Evolutionary conservation across 2,113 vertebrate species (phyloP).

Genomic region (Cryptomyrus ogoouensis): DNA sequence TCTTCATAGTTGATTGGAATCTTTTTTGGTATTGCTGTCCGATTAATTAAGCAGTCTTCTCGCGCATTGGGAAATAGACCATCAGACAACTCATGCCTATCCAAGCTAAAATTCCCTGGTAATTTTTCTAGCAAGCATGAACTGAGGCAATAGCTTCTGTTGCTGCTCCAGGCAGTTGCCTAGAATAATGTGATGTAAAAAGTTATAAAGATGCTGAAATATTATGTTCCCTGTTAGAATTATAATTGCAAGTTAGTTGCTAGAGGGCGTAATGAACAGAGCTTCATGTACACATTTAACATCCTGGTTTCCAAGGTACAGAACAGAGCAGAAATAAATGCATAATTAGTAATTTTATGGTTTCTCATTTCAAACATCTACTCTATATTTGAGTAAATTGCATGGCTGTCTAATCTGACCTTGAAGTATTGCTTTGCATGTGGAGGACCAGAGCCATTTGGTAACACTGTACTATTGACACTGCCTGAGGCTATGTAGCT

Average conservation of each 20-base stretch:
- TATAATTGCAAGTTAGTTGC: slow-evolving; percentile 2
- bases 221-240: slow-evolving; percentile 2
- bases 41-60: not conserved
- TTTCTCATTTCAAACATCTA: not conserved
- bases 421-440: slow-evolving; percentile 18
- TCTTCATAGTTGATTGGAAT: not conserved
- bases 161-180: not conserved
- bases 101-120: not conserved
- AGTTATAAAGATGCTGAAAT: slow-evolving; percentile 7
- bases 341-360: slow-evolving; percentile 1
- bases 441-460: slow-evolving; percentile 9
- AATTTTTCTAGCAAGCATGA: not conserved
- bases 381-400: not conserved
- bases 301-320: not conserved
- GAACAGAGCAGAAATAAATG: slow-evolving; percentile 1
- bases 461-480: slow-evolving; percentile 25
- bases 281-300: not conserved
- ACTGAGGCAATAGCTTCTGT: not conserved
- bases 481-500: not conserved
- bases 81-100: not conserved
- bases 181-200: not conserved
- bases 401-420: not conserved
- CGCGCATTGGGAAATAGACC: not conserved
- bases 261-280: not conserved
- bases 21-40: not conserved